Evolutionary conservation across 1,140 invertebrate genomes (phyloP).

Genomic region (Drosophila parabipectinata): DNA sequence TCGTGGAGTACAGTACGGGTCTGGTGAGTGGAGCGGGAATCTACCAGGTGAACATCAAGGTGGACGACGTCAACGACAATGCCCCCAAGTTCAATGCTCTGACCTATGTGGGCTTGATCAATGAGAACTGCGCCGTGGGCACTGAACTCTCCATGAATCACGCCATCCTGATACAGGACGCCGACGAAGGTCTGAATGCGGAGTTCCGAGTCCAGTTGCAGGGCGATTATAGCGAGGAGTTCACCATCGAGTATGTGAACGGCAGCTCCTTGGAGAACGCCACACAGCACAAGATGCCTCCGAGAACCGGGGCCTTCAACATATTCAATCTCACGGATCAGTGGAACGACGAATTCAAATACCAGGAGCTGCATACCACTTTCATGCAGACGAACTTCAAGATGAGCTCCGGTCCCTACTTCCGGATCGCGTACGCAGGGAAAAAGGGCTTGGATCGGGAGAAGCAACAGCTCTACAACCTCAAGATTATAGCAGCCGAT

Average conservation of each 20-base stretch:
- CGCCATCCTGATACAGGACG: constrained; percentile 89
- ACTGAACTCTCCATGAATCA: constrained; percentile 89
- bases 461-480: constrained; percentile 87
- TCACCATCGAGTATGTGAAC: constrained; percentile 87
- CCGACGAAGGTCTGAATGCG: constrained; percentile 91
- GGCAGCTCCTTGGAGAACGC: constrained; percentile 26
- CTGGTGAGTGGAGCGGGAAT: constrained; percentile 88
- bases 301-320: constrained; percentile 57
- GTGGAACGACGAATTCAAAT: constrained; percentile 82
- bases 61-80: constrained; percentile 96
- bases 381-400: constrained; percentile 74
- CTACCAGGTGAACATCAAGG: constrained; percentile 91
- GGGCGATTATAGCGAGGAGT: constrained; percentile 90
- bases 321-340: constrained; percentile 82
- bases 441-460: constrained; percentile 90
- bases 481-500: constrained; percentile 91
- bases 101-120: constrained; percentile 90
- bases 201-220: constrained; percentile 89
- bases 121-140: constrained; percentile 90
- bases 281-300: constrained; percentile 48
- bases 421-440: constrained; percentile 70
- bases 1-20: constrained; percentile 89
- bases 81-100: constrained; percentile 90
- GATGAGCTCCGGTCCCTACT: constrained; percentile 66
- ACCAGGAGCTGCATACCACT: constrained; percentile 76